Conservation (phyloP, 2,113 vertebrate genomes). For the Pygoscelis adeliae region DNA sequence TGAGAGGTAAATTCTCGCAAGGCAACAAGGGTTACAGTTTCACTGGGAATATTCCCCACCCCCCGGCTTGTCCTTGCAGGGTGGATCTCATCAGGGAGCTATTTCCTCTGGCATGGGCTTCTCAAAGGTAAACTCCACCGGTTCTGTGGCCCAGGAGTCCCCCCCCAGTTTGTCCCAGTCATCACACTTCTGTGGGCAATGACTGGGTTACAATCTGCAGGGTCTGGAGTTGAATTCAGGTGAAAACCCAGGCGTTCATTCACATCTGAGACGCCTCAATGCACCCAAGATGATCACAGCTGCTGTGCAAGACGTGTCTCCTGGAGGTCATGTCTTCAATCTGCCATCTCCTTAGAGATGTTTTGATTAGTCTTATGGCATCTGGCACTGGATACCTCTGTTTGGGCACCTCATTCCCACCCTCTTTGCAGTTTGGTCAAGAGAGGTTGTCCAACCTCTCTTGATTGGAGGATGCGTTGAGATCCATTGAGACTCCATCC, state of each 20-base stretch:
- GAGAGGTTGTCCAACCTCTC: neutral
- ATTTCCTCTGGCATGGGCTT: neutral
- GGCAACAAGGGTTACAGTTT: neutral
- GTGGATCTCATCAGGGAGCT: neutral
- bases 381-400: no score
- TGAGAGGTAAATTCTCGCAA: neutral
- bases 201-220: neutral
- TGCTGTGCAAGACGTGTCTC: neutral
- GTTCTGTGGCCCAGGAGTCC: neutral
- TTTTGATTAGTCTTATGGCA: neutral
- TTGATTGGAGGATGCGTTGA: rapidly evolving
- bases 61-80: neutral
- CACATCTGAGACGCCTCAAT: neutral
- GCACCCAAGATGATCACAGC: neutral
- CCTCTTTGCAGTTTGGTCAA: neutral
- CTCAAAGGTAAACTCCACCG: neutral
- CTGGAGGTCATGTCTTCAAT: neutral
- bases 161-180: neutral
- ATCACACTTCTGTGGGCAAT: rapidly evolving
- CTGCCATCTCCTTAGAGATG: neutral
- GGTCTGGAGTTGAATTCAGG: neutral
- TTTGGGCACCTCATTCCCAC: neutral
- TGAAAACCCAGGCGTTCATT: neutral
- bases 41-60: neutral
- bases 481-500: neutral